Evolutionary conservation across 2,113 vertebrate genomes (phyloP).

Genomic region (Brachyhypopomus gauderio): DNA sequence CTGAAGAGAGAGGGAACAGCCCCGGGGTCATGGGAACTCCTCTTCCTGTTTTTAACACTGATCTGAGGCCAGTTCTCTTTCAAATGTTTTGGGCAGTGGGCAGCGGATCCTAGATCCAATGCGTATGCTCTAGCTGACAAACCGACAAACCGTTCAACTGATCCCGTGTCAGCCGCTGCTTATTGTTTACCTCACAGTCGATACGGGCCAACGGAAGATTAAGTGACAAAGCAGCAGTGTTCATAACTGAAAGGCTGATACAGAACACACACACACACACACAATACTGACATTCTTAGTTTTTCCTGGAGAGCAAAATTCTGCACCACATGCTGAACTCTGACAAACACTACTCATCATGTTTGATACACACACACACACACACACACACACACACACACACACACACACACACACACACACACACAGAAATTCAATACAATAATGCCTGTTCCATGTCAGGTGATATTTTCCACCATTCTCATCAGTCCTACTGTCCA

Average conservation of each 20-base stretch:
- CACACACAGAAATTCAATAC: constrained; percentile 40
- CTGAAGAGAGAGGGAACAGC: constrained; percentile 62
- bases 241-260: constrained; percentile 41
- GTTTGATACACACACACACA: constrained; percentile 42
- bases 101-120: constrained; percentile 12
- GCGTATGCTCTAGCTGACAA: constrained; percentile 7
- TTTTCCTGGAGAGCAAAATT: constrained; percentile 39
- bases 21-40: constrained; percentile 16
- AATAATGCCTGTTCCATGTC: constrained; percentile 48
- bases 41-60: constrained; percentile 12
- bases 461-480: constrained; percentile 52
- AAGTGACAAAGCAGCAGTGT: constrained; percentile 47
- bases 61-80: constrained; percentile 13
- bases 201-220: constrained; percentile 44
- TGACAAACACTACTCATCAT: constrained; percentile 32
- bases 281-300: constrained; percentile 38
- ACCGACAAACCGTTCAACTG: constrained; percentile 7
- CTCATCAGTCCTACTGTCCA: constrained; percentile 47
- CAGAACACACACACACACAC: constrained; percentile 33
- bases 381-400: constrained; percentile 32
- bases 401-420: constrained; percentile 14
- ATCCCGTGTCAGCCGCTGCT: constrained; percentile 38
- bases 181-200: constrained; percentile 38
- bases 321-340: constrained; percentile 42
- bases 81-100: not conserved